Base-by-base conservation (phyloP, 1,140 invertebrate species). In the Drosophila kikkawai region DNA sequence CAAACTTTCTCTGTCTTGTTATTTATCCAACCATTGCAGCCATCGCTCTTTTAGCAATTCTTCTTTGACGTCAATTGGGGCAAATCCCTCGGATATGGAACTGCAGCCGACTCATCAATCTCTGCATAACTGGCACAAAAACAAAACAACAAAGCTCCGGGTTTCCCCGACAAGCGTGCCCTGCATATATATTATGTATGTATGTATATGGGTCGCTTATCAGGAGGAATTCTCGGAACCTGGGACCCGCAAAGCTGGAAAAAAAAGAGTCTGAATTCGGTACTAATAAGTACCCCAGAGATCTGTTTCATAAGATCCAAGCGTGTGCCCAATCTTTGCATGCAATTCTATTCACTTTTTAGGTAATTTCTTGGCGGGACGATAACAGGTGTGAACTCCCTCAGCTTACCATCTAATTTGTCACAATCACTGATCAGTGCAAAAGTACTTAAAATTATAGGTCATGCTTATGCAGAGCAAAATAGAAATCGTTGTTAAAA, bases 41-140 rank as follows among this genome's bases (percentile, higher is more conserved):
- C 47, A 67, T n/a, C 45, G 61, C 67, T 63, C 37, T 74, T 73
- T 37, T 53, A 75, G 63, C 39, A n/a, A 42, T 22, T 55, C 58
- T 22, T 58, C 36, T 55, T 50, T 65, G 60, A 83, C 84, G 71
- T 79, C 76, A 69, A 68, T 51, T 12, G n/a, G 36, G 56, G 55
- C 70, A 51, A 74, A 73, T 73, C 45, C 55, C 67, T 51, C 1
- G 70, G 45, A 51, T 34, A 44, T 73, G 51, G 37, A 58, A 13
- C 36, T 32, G 8, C 11, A 12, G 47, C 12, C 67, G 51, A 59
- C 37, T 51, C 45, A 74, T 74, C 69, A 50, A 60, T 73, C 70
- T 42, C 37, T 73, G 45, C 55, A 42, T 55, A 71, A 58, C 67
- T 71, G 22, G 22, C 36, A 56, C 19, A 56, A 56, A 37, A 56